Evolutionary conservation across 2,888 invertebrate species (phyloP).

Genomic region (Lasioglossum morio): DNA sequence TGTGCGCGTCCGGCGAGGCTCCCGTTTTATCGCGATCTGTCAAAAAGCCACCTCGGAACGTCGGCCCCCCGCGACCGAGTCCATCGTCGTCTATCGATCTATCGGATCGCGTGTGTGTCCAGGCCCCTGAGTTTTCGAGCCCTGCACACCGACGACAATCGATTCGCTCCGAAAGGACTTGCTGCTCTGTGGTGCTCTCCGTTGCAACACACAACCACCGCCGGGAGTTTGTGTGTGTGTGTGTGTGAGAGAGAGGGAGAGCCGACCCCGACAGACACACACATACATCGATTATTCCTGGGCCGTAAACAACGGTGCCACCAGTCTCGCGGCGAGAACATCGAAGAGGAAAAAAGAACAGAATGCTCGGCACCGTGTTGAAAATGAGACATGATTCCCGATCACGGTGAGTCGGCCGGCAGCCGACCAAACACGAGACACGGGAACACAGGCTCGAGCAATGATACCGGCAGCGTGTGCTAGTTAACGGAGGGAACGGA

Average conservation of each 20-base stretch:
- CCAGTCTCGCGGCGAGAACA: neutral
- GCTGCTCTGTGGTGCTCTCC: slow-evolving; percentile 13
- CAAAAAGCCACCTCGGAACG: slow-evolving; percentile 26
- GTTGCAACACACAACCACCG: slow-evolving; percentile 1
- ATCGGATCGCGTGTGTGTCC: slow-evolving; percentile 30
- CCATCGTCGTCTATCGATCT: slow-evolving; percentile 26
- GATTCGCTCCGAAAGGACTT: slow-evolving; percentile 42
- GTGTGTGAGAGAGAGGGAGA: neutral
- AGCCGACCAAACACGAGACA: slow-evolving; percentile 32
- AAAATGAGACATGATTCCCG: slow-evolving; percentile 40
- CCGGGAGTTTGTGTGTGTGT: neutral
- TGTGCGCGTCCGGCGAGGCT: neutral
- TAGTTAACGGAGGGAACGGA: slow-evolving; percentile 36
- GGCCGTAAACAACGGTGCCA: slow-evolving; percentile 49
- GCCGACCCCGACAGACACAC: neutral
- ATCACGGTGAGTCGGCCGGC: slow-evolving; percentile 32
- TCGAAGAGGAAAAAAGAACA: neutral
- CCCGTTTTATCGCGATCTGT: slow-evolving; percentile 33
- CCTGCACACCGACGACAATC: slow-evolving; percentile 35
- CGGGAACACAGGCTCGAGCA: slow-evolving; percentile 31
- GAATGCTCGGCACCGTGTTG: slow-evolving; percentile 25
- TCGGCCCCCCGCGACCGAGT: neutral
- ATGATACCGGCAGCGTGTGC: slow-evolving; percentile 49
- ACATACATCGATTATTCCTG: slow-evolving; percentile 37
- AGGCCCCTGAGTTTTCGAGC: slow-evolving; percentile 26